A percentile compares a stretch with the other conserved stretches of the same genome.
phyloP scores from a whole-genome alignment of 2,888 invertebrate species.

The Lithosia quadra region DNA sequence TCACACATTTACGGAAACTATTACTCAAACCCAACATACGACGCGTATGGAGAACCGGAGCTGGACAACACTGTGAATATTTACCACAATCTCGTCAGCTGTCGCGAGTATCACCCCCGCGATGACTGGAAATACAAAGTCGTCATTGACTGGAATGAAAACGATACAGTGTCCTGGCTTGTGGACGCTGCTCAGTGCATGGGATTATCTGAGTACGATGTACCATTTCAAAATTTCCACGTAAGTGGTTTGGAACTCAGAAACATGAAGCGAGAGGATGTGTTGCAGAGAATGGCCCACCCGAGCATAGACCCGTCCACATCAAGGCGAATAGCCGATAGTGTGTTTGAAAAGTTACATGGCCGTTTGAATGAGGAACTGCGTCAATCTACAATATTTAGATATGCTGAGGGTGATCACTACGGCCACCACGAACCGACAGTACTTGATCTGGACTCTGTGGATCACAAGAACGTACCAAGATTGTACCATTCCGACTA shows the following conservation, averaged over 20 bases:
- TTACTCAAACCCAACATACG: conserved; percentile 74
- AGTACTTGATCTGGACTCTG: conserved; percentile 75
- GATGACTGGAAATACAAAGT: conserved; percentile 86
- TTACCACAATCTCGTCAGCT: conserved; percentile 78
- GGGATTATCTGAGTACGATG: conserved; percentile 75
- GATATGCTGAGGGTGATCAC: conserved; percentile 72
- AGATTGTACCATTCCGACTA: conserved; percentile 71
- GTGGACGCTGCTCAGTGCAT: conserved; percentile 72
- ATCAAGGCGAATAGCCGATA: conserved; percentile 71
- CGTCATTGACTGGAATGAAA: conserved; percentile 84
- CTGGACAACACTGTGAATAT: conserved; percentile 72
- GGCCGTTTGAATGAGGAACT: conserved; percentile 70
- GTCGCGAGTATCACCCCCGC: conserved; percentile 71
- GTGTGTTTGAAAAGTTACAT: conserved; percentile 75
- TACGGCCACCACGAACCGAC: conserved; percentile 71
- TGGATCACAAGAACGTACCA: conserved; percentile 73
- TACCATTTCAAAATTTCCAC: conserved; percentile 79
- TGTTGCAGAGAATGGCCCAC: conserved; percentile 71
- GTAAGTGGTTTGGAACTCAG: conserved; percentile 73
- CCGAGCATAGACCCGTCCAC: conserved; percentile 66
- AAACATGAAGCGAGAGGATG: conserved; percentile 73
- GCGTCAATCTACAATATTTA: conserved; percentile 69
- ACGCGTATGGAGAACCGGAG: conserved; percentile 75
- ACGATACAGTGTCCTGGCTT: conserved; percentile 87
- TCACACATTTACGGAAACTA: conserved; percentile 76